These are phyloP conservation scores for Andinoacara biseriatus DNA, from an alignment of 2,113 vertebrate species.

Conservation along the genomic window DNA sequence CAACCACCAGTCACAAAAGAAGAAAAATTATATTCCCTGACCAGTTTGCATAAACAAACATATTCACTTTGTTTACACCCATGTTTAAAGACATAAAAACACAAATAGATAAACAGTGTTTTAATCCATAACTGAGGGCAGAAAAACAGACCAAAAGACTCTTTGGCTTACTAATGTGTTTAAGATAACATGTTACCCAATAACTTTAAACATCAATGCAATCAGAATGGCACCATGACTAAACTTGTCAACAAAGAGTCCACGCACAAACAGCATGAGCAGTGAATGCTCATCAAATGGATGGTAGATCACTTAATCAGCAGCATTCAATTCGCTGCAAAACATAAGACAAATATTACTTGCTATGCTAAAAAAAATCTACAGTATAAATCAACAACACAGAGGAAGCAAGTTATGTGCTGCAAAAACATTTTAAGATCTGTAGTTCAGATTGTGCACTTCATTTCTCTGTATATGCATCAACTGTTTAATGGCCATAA, in stretches of 20 bases:
- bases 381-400: not conserved
- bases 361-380: not conserved
- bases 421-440: slow-evolving; percentile 13
- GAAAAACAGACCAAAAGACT: not conserved
- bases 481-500: not conserved
- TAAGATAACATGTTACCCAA: not conserved
- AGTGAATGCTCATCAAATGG: not conserved
- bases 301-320: not conserved
- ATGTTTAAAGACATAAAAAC: not conserved
- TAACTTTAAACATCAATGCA: not conserved
- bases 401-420: not conserved
- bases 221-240: not conserved
- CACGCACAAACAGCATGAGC: not conserved
- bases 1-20: no score
- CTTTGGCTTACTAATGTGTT: not conserved
- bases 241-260: not conserved
- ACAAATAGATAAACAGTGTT: not conserved
- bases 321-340: not conserved
- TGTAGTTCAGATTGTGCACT: not conserved
- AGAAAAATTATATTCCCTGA: no score
- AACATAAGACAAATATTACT: not conserved
- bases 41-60: not conserved
- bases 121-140: not conserved
- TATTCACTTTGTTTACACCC: not conserved
- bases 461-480: not conserved